Percentiles rank a stretch among this genome's conserved stretches.
Evolutionary conservation across 2,797 vertebrate genomes (phyloP).

Genomic region (Eurystomus glaucurus): DNA sequence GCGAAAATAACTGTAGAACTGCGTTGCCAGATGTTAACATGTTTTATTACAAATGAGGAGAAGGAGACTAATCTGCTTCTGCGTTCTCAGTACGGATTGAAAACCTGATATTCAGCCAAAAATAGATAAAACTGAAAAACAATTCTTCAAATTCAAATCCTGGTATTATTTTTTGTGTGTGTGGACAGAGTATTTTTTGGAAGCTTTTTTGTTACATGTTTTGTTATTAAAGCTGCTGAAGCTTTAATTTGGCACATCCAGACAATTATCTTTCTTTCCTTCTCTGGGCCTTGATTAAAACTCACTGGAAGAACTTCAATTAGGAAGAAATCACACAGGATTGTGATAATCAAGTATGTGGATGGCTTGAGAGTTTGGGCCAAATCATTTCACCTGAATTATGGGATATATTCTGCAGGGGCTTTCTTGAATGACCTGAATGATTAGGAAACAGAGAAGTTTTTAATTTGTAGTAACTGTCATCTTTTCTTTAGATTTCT

Average conservation of each 20-base stretch:
- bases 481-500: neutral
- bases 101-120: slow-evolving; percentile 54
- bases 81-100: slow-evolving; percentile 44
- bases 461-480: neutral
- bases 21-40: slow-evolving; percentile 71
- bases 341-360: neutral
- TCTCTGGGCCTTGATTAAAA: neutral
- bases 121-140: slow-evolving; percentile 57
- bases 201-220: neutral
- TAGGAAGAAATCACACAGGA: neutral
- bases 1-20: slow-evolving; percentile 12
- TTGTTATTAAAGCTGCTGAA: neutral
- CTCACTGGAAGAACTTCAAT: neutral
- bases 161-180: neutral
- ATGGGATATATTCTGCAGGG: neutral
- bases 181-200: neutral
- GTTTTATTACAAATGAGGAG: slow-evolving; percentile 55
- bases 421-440: neutral
- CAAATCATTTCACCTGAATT: neutral
- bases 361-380: neutral
- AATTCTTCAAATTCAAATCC: slow-evolving; percentile 44
- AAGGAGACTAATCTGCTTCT: slow-evolving; percentile 69
- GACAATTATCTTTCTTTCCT: neutral
- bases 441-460: neutral
- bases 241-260: neutral